A percentile compares a stretch with the other conserved stretches of the same genome.
Conservation (phyloP, 2,797 vertebrate genomes). For the Perodicticus potto region DNA sequence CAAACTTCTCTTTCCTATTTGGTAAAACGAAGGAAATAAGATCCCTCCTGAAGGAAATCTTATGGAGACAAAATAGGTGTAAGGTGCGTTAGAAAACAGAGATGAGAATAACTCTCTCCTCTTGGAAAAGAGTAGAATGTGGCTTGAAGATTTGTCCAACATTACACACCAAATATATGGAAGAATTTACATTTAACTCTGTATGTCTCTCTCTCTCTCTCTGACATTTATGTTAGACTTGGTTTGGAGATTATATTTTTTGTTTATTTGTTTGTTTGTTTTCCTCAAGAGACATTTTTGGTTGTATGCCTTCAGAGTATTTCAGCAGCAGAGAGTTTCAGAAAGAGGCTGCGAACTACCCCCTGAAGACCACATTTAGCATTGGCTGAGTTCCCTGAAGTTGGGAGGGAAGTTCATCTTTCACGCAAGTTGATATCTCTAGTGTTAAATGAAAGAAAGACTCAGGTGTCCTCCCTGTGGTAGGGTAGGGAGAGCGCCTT, state of each 20-base stretch:
- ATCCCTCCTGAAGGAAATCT: not conserved
- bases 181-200: not conserved
- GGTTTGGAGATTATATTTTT: not conserved
- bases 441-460: not conserved
- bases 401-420: not conserved
- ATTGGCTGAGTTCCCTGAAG: not conserved
- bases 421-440: not conserved
- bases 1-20: not conserved
- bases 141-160: not conserved
- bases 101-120: not conserved
- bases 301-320: not conserved
- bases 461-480: rapidly evolving
- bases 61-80: not conserved
- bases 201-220: not conserved
- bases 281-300: not conserved
- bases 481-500: not conserved
- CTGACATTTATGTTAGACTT: not conserved
- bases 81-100: not conserved
- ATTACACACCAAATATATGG: not conserved
- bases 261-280: not conserved
- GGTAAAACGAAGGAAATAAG: not conserved
- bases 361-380: not conserved
- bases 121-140: not conserved
- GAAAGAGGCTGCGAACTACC: not conserved
- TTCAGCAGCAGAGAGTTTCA: conserved; percentile 9